These are phyloP conservation scores for Gobiocypris rarus DNA, from an alignment of 2,113 vertebrate genomes.

Conservation along the genomic window DNA sequence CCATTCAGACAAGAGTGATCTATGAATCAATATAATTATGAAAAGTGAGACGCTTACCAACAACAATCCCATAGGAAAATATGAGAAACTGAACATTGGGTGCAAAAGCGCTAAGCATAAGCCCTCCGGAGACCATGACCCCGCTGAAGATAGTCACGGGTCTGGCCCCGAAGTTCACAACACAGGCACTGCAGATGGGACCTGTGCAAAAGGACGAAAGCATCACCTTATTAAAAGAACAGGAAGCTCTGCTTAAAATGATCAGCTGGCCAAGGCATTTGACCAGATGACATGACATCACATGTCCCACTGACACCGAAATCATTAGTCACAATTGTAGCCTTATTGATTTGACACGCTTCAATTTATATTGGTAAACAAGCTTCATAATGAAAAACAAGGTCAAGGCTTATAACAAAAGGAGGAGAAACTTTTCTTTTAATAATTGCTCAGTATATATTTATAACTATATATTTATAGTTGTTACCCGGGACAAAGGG, in stretches of 20 bases:
- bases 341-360: neutral
- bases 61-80: constrained; percentile 85
- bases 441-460: no score
- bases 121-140: constrained; percentile 84
- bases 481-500: no score
- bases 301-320: neutral
- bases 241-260: neutral
- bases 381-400: constrained; percentile 24
- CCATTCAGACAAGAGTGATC: neutral
- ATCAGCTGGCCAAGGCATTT: neutral
- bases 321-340: neutral
- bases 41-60: constrained; percentile 77
- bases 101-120: constrained; percentile 88
- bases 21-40: neutral
- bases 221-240: neutral
- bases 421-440: neutral
- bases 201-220: constrained; percentile 66
- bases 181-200: constrained; percentile 86
- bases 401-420: neutral
- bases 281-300: neutral
- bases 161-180: constrained; percentile 85
- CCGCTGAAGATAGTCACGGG: constrained; percentile 87
- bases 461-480: no score
- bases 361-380: constrained; percentile 3
- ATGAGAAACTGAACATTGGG: constrained; percentile 86